Base-by-base conservation (phyloP, 2,113 vertebrate species). In the Xerus inauris region DNA sequence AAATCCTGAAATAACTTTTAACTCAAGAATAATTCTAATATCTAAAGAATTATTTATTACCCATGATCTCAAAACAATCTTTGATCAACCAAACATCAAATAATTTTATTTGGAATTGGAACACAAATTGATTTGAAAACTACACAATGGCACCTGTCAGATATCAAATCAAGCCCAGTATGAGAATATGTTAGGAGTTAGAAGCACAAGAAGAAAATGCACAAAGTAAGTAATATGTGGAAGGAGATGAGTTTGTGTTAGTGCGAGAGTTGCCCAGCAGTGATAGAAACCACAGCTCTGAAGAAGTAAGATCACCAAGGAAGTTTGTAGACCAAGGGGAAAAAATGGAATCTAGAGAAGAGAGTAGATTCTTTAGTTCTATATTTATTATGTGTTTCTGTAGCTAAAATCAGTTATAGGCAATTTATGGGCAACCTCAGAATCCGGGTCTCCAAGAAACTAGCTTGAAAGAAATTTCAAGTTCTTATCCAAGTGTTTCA, bases 351-450 rank as follows among this genome's bases (percentile, higher is more conserved):
- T 6, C 8, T 8, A 42, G 20, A 40, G 38, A 62, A 49, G 26
- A 81, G 28, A 82, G 26, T 71, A 30, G 45, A 42, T 35, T 67
- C 19, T 75, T 28, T 19, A 19, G n/a, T 14, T 77, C 16, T 73
- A 32, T 47, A 47, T 82, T 92, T 86, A 91, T 81, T 87, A 96
- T 92, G 35, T 77, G 47, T 94, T 87, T 97, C 80, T 47, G 32
- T 64, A 85, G 75, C 59, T 65, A 3, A 59, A 81, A 86, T 95
- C 83, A 40, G 12, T 94, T 95, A 28, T 4, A 57, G 35, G 26
- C 38, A 88, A 94, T 98, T 89, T 95, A 94, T 57, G 54, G 38
- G n/a, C 38, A 5, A 88, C 1, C 6, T 72, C 65, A 73, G 45
- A 87, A 40, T 24, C 6, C 42, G 54, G 17, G 26, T 97, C 40